Base-by-base conservation (phyloP, 2,888 invertebrate species). In the Caprella mutica region DNA sequence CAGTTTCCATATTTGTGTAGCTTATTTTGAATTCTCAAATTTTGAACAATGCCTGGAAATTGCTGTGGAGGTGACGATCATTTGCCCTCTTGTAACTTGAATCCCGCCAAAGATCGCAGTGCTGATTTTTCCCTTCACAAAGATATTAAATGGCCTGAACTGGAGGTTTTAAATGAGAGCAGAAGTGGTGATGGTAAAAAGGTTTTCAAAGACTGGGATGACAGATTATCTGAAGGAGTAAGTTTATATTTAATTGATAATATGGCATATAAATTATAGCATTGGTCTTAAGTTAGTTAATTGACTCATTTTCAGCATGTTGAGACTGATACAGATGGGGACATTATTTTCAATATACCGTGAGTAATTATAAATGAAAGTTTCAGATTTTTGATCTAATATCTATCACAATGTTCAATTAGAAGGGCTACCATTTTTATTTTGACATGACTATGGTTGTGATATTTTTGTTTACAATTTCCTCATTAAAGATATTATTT, bases 251-350 rank as follows among this genome's bases (percentile, higher is more conserved):
- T 35, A 12, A 35, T 9, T 35, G 9, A 35, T 35, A 12, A 35
- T 12, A 12, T 35, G 14, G 9, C 9, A 35, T 35, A 35, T 35
- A 12, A 9, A 14, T 42, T 42, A 17, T 42, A 8, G 42, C 42
- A 8, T 9, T 9, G 17, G 9, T 17, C 17, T 12, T 12, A 35
- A 35, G 35, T 14, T 35, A 35, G 14, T 12, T 9, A 9, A n/a
- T n/a, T n/a, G n/a, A n/a, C 8, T 54, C 14, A 9, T 26, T 52
- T 59, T 53, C 72, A 94, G 92, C 90, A 77, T 79, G 96, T 97
- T 0, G 86, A 91, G 74, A 96, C 96, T 76, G 97, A 97, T 78
- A 85, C 82, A 1, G 97, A 97, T 75, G 88, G 89, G 73, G 97
- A 98, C 74, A 76, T 98, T 4, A 76, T 98, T 2, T 92, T 98